Conservation (phyloP, 2,888 invertebrate species). For the Caenorhabditis japonica region DNA sequence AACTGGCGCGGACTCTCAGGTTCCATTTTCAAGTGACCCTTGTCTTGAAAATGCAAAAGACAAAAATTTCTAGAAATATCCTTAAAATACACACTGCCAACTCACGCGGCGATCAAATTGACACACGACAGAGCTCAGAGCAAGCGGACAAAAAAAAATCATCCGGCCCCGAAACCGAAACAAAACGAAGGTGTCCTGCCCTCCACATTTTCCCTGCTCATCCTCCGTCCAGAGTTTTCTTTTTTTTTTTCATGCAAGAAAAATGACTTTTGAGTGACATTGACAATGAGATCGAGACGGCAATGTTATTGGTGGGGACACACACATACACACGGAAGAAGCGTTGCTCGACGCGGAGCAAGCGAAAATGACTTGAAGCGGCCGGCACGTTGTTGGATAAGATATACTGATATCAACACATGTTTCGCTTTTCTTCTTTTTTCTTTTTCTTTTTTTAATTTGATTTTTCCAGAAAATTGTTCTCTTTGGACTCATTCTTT, state of each 20-base stretch:
- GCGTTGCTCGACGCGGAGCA: constrained; percentile 33
- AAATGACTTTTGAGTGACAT: constrained; percentile 51
- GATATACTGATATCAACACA: constrained; percentile 45
- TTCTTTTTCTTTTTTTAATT: constrained; percentile 17
- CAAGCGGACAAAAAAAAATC: constrained; percentile 8
- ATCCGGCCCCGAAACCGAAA: constrained; percentile 13
- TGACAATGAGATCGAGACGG: constrained; percentile 31
- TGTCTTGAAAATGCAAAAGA: neutral
- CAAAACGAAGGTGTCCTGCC: constrained; percentile 38
- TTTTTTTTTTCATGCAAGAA: constrained; percentile 46
- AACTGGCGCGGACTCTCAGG: too few relatives aligned
- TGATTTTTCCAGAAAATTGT: constrained; percentile 1
- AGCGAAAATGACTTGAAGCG: constrained; percentile 27
- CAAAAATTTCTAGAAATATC: neutral
- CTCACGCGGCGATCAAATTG: constrained; percentile 44
- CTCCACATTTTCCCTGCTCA: too few relatives aligned
- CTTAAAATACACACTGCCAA: constrained; percentile 29
- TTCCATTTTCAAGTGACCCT: too few relatives aligned
- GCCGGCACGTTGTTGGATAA: constrained; percentile 27
- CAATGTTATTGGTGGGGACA: constrained; percentile 34
- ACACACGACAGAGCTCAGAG: too few relatives aligned
- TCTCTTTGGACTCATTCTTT: too few relatives aligned
- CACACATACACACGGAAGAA: constrained; percentile 3
- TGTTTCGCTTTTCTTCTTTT: constrained; percentile 22
- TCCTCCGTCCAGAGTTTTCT: constrained; percentile 1